These are phyloP conservation scores for Corythornis vintsioides DNA, from an alignment of 2,113 vertebrate genomes.

Conservation along the genomic window DNA sequence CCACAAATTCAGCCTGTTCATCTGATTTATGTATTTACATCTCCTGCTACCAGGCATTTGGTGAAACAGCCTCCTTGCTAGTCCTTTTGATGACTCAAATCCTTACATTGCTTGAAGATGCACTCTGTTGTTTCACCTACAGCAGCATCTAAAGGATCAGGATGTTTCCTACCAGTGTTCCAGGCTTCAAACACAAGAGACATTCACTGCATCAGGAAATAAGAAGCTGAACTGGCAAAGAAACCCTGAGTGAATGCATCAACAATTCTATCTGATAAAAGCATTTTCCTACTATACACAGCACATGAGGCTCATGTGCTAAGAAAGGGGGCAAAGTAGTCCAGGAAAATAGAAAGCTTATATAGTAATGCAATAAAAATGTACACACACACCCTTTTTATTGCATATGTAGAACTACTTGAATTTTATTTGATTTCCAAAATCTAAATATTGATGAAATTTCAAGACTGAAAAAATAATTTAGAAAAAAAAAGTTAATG, in stretches of 20 bases:
- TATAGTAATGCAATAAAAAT: not conserved
- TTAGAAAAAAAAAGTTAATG: not conserved
- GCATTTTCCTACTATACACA: not conserved
- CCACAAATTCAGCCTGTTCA: not conserved
- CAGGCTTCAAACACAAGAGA: not conserved
- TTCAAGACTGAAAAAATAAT: not conserved
- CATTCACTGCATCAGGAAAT: not conserved
- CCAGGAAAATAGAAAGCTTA: not conserved
- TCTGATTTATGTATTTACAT: slow-evolving; percentile 24
- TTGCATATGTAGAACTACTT: not conserved
- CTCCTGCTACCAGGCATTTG: slow-evolving; percentile 18
- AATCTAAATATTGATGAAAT: not conserved
- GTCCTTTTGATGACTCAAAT: slow-evolving; percentile 8
- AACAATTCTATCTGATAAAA: not conserved
- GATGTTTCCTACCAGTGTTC: not conserved
- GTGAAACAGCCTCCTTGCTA: not conserved
- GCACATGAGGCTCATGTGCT: not conserved
- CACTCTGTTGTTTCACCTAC: not conserved
- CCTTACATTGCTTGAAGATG: rapidly evolving
- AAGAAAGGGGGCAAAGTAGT: not conserved
- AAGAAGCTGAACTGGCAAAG: not conserved
- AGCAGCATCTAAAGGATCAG: not conserved
- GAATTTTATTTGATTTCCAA: not conserved
- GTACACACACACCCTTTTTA: not conserved
- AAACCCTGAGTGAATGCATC: not conserved